Evolutionary conservation across 2,797 vertebrate species (phyloP).

Genomic region (Lophotriccus pileatus): DNA sequence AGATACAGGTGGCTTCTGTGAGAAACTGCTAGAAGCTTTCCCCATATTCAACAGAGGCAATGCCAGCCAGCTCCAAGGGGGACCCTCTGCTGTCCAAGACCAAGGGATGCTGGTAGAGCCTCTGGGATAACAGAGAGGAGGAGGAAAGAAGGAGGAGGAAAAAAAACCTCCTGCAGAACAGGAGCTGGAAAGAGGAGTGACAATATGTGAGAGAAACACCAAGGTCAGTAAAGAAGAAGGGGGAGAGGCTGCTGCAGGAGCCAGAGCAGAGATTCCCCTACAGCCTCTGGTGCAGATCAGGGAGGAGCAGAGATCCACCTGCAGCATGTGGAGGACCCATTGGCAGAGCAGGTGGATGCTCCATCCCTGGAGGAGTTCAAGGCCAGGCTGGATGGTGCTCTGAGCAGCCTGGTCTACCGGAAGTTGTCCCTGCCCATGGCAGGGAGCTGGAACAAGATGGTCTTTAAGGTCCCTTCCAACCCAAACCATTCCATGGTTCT

Average conservation of each 20-base stretch:
- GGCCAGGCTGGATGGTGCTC: neutral
- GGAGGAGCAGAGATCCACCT: neutral
- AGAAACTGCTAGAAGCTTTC: neutral
- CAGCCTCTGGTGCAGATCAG: neutral
- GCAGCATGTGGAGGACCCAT: neutral
- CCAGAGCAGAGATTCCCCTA: neutral
- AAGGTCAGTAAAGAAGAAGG: neutral
- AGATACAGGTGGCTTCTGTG: neutral
- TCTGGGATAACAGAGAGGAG: neutral
- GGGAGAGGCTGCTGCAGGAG: neutral
- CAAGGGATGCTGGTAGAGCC: fast-evolving
- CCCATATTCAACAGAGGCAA: neutral
- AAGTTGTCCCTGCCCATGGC: neutral
- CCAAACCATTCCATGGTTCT: too few species aligned
- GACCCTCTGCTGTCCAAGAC: neutral
- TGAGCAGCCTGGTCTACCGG: neutral
- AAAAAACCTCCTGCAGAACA: neutral
- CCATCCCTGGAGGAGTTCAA: neutral
- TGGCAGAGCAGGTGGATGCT: neutral
- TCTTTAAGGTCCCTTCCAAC: neutral
- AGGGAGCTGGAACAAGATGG: neutral
- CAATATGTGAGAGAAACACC: neutral
- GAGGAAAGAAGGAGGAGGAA: neutral
- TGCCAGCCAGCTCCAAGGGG: fast-evolving
- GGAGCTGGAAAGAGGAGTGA: neutral